phyloP scores from a whole-genome alignment of 2,888 invertebrate genomes.

The Archips crataeganus region DNA sequence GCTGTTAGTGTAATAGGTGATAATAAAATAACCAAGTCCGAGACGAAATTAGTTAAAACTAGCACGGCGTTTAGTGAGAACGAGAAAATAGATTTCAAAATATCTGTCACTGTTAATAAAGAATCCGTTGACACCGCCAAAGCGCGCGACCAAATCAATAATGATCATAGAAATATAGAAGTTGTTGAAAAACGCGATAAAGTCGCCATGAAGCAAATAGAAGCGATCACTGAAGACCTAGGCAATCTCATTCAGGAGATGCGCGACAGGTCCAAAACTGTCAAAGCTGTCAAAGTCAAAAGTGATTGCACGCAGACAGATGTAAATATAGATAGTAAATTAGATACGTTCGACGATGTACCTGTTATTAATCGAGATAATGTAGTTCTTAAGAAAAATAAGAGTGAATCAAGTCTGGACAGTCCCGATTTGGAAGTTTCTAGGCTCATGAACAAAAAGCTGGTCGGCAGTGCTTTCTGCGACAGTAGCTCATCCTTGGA shows the following conservation, averaged over 20 bases:
- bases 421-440: slow-evolving; percentile 83
- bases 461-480: slow-evolving; percentile 71
- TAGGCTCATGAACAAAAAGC: slow-evolving; percentile 74
- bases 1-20: slow-evolving; percentile 51
- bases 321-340: slow-evolving; percentile 49
- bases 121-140: slow-evolving; percentile 56
- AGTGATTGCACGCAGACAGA: slow-evolving; percentile 58
- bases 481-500: slow-evolving; percentile 81
- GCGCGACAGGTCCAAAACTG: slow-evolving; percentile 64
- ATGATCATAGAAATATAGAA: slow-evolving; percentile 54
- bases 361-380: slow-evolving; percentile 70
- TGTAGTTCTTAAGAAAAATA: slow-evolving; percentile 81
- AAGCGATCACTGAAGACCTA: slow-evolving; percentile 74
- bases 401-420: slow-evolving; percentile 82
- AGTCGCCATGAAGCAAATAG: slow-evolving; percentile 70
- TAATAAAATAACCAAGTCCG: slow-evolving; percentile 58
- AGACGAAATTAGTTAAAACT: slow-evolving; percentile 63
- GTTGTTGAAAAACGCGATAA: slow-evolving; percentile 55
- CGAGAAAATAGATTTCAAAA: slow-evolving; percentile 59
- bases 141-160: slow-evolving; percentile 60
- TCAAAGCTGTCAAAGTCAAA: slow-evolving; percentile 50
- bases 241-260: slow-evolving; percentile 75
- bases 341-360: slow-evolving; percentile 64
- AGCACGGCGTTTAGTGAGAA: slow-evolving; percentile 57
- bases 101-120: slow-evolving; percentile 60